Evolutionary conservation across 2,888 invertebrate genomes (phyloP), one percentile per base, ranked within the genome.

Genomic region (Eledone cirrhosa): DNA sequence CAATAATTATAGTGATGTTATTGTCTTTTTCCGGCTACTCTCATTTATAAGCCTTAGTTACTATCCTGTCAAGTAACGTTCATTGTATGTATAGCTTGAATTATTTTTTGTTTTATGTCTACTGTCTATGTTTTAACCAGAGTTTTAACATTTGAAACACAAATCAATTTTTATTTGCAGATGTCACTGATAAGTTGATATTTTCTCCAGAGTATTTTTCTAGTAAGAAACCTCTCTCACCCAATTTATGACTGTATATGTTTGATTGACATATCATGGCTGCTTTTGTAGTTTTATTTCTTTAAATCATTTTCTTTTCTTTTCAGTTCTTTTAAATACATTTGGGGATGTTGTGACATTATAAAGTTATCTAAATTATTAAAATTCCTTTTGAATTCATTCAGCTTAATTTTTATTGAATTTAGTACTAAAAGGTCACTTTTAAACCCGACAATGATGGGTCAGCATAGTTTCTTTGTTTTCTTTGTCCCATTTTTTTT

Each of bases 131-230:
- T 41, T 3, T 41, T 41, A 41, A 41, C 2, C 41, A 8, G 41
- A 41, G 41, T 41, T 41, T n/a, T 41, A 41, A 41, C 41, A 11
- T 41, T 41, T 41, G 41, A 41, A 41, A 41, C 41, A 41, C 41
- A 41, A 41, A 2, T 11, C 41, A 41, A 67, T 67, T 67, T 67
- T 31, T 67, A 67, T 67, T 67, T 67, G 31, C 67, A 67, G 67
- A 67, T 67, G 67, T 67, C 29, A 67, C 67, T 67, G 67, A 67
- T 67, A 67, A 67, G 31, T 67, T 67, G 67, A 67, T 67, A 67
- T 67, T 67, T 67, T 67, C 67, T 67, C 67, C 67, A 67, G 67
- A 67, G 67, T 67, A 67, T 67, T 67, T 67, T 67, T 67, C 67
- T 67, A 67, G 67, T 67, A 67, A 67, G 67, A 67, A 31, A 67